These are phyloP conservation scores for Trididemnum nubilum DNA, from an alignment of 23 tunicate species.

Conservation along the genomic window DNA sequence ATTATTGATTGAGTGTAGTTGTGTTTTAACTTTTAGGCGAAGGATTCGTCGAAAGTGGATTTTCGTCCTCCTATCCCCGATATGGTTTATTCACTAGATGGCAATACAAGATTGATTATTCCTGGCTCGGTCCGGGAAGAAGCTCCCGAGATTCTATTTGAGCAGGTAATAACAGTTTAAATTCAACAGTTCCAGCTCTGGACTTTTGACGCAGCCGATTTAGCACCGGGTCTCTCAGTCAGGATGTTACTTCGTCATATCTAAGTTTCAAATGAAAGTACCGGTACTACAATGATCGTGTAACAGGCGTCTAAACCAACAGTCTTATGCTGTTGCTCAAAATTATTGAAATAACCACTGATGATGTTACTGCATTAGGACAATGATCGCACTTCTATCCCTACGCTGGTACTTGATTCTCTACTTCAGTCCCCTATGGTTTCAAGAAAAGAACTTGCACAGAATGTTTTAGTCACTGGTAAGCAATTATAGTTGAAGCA, in stretches of 20 bases:
- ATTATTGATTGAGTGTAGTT: too few relatives aligned
- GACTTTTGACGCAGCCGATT: too few relatives aligned
- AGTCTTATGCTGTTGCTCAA: too few relatives aligned
- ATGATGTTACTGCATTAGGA: too few relatives aligned
- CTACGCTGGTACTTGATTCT: conserved; percentile 77
- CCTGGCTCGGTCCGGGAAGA: conserved; percentile 76
- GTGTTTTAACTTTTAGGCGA: too few relatives aligned
- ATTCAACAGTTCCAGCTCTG: neutral
- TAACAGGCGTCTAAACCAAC: too few relatives aligned
- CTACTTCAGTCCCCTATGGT: conserved; percentile 65
- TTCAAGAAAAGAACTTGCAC: conserved; percentile 68
- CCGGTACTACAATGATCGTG: too few relatives aligned
- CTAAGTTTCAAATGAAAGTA: too few relatives aligned
- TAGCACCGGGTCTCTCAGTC: too few relatives aligned
- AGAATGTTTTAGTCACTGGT: conserved; percentile 69
- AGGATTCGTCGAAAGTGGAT: neutral
- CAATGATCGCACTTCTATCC: conserved; percentile 65
- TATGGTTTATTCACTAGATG: conserved; percentile 73
- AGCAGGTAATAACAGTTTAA: conserved; percentile 51
- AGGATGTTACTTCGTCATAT: too few relatives aligned
- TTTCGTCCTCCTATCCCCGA: conserved; percentile 29
- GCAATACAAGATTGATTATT: conserved; percentile 47
- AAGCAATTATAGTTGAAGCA: neutral
- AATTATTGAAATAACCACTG: too few relatives aligned
- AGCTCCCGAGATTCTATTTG: conserved; percentile 78